Evolutionary conservation across 2,888 invertebrate genomes (phyloP), one percentile per base, ranked within the genome.

Genomic region (Epistrophe grossulariae): DNA sequence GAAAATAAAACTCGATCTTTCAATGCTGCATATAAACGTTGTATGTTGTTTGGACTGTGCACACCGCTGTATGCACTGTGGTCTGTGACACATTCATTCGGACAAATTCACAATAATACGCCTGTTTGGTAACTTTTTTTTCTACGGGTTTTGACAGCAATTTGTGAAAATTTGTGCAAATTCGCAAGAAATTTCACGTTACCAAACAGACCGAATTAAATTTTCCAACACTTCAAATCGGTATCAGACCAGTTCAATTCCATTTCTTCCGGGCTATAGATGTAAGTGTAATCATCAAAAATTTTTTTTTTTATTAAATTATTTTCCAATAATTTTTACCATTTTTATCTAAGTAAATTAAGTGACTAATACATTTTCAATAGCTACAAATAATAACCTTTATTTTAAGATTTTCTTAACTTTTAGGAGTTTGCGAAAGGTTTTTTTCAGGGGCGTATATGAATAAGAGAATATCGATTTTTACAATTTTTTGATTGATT

Each of bases 161-260:
- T n/a, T n/a, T n/a, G n/a, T n/a, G n/a, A n/a, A n/a, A n/a, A n/a
- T n/a, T n/a, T n/a, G n/a, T n/a, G n/a, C n/a, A n/a, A n/a, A n/a
- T n/a, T n/a, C n/a, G n/a, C n/a, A n/a, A n/a, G n/a, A n/a, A n/a
- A n/a, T n/a, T n/a, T n/a, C n/a, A n/a, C n/a, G n/a, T n/a, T n/a
- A n/a, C n/a, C n/a, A n/a, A n/a, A n/a, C n/a, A n/a, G n/a, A n/a
- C n/a, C n/a, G n/a, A n/a, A n/a, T n/a, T n/a, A n/a, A n/a, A 52
- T 70, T 40, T 70, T 55, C 68, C 19, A 38, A 6, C 64, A 59
- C 45, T 72, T 43, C 55, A 64, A 45, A 48, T 31, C 55, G 31
- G 31, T 55, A 62, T 85, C 73, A 82, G 85, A 62, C 82, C 73
- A 82, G 85, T 79, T 45, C 82, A 71, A 64, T 85, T 82, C 43